A percentile compares a stretch with the other conserved stretches of the same genome.
phyloP scores from a whole-genome alignment of 2,888 invertebrate genomes.

The Agrochola litura region DNA sequence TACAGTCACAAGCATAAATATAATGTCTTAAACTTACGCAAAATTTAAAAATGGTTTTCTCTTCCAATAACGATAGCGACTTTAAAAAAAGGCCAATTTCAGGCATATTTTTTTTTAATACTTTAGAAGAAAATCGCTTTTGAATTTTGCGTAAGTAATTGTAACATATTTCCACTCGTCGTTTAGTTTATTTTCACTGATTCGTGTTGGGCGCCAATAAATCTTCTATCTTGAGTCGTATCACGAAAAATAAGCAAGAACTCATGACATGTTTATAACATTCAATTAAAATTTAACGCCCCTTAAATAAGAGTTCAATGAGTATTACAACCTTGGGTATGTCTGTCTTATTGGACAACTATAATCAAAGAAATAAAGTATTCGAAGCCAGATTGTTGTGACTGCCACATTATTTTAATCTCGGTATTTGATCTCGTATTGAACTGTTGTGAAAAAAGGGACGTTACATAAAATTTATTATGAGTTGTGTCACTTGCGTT shows the following conservation, averaged over 20 bases:
- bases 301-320: constrained; percentile 1
- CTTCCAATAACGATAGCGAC: background rate
- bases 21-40: background rate
- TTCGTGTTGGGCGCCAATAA: constrained; percentile 38
- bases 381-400: constrained; percentile 3
- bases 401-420: constrained; percentile 14
- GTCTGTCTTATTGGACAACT: constrained; percentile 17
- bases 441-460: background rate
- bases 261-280: background rate
- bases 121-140: background rate
- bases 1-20: too few relatives aligned
- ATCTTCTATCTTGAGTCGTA: background rate
- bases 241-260: background rate
- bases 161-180: background rate
- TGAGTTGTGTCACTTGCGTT: constrained; percentile 17
- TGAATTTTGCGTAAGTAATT: too few relatives aligned
- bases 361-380: constrained; percentile 12
- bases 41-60: background rate
- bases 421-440: constrained; percentile 5
- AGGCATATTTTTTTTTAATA: background rate
- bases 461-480: constrained; percentile 25
- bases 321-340: constrained; percentile 12
- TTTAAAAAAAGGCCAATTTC: background rate
- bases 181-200: background rate
- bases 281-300: constrained; percentile 7